Evolutionary conservation across 1,140 invertebrate genomes (phyloP), one percentile per base, ranked within the genome.

Genomic region (Varroa destructor): DNA sequence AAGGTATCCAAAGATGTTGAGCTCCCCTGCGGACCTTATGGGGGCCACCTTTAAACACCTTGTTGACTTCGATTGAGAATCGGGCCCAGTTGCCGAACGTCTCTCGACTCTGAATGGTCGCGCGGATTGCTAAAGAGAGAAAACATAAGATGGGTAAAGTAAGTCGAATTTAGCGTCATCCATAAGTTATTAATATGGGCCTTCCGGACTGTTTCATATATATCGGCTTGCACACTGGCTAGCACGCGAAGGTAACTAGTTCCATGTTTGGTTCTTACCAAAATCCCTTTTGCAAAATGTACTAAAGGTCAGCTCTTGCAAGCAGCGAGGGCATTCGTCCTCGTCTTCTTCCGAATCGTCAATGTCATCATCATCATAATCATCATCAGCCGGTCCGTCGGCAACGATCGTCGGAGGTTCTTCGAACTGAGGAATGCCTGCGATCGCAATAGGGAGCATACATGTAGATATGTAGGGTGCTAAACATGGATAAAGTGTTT

Each of bases 251-350:
- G 6, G 3, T 25, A 25, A 36, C 2, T 61, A 37, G 1, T 72
- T 55, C 56, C 10, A 71, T 55, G 8, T 36, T 37, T 37, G 36
- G 42, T 55, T 76, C 88, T 87, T 82, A 97, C 93, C 93, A 84
- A 93, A 97, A 81, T 97, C 93, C 84, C 91, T 85, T 83, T 90
- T 90, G 87, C 93, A 97, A 81, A 90, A 97, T 83, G 96, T 96
- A 83, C 89, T 91, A 77, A 93, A 84, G 78, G 92, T 97, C 46
- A 51, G 8, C 8, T 51, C 46, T 51, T 51, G 46, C 46, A 51
- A 8, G 8, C 46, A 51, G 46, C 46, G 46, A 8, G 46, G 46
- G 46, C 46, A 51, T 3, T 51, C 46, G 8, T 51, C 46, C 46
- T 51, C 46, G 46, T 51, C 46, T 51, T 51, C 46, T 51, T 51